Percentiles rank a stretch among this genome's conserved stretches.
Evolutionary conservation across 2,797 vertebrate genomes (phyloP).

Genomic region (Distichodus sexfasciatus): DNA sequence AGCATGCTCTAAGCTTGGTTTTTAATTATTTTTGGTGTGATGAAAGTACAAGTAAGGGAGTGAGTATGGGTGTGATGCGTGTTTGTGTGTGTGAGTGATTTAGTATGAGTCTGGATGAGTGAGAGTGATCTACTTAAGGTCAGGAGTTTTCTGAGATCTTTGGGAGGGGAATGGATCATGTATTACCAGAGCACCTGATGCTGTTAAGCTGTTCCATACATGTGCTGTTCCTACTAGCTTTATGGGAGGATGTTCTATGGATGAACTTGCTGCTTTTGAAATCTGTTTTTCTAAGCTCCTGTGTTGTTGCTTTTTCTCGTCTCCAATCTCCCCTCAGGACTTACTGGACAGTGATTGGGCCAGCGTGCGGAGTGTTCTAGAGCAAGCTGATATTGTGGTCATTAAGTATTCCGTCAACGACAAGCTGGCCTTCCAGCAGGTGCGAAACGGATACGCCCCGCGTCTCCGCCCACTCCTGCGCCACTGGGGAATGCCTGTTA

Average conservation of each 20-base stretch:
- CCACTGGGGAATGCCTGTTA: slow-evolving; percentile 85
- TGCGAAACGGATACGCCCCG: slow-evolving; percentile 87
- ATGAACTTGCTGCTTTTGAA: not conserved
- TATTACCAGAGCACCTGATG: slow-evolving; percentile 1
- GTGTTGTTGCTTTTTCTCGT: slow-evolving; percentile 14
- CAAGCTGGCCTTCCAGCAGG: slow-evolving; percentile 90
- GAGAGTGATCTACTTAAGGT: not conserved
- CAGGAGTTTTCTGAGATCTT: not conserved
- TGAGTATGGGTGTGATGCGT: too few relatives aligned
- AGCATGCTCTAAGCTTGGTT: too few relatives aligned
- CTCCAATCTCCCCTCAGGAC: slow-evolving; percentile 71
- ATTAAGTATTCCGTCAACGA: slow-evolving; percentile 95
- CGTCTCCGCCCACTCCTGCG: slow-evolving; percentile 87
- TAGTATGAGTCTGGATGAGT: not conserved
- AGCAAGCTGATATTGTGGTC: slow-evolving; percentile 91
- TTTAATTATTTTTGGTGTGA: not conserved
- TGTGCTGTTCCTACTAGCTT: not conserved
- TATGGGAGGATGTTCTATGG: not conserved
- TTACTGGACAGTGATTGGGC: slow-evolving; percentile 93
- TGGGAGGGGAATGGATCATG: not conserved
- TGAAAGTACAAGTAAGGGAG: not conserved
- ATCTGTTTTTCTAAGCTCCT: not conserved
- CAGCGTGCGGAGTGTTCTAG: slow-evolving; percentile 84
- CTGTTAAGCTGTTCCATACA: not conserved
- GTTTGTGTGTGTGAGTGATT: not conserved